These are phyloP conservation scores for Colossoma macropomum DNA, from an alignment of 2,113 vertebrate genomes.

Conservation along the genomic window DNA sequence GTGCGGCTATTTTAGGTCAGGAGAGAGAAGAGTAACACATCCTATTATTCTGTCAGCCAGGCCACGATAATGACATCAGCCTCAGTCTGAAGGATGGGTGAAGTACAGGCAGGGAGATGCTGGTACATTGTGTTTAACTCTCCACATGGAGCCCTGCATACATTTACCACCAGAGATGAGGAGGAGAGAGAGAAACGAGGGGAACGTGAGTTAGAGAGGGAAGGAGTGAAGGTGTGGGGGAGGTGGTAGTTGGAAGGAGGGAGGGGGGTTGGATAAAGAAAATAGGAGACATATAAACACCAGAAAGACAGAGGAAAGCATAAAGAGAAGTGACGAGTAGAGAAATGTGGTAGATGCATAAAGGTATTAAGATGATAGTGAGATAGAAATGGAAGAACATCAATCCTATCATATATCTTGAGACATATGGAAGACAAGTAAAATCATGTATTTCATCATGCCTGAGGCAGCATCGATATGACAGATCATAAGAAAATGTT, in stretches of 20 bases:
- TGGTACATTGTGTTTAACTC: constrained; percentile 22
- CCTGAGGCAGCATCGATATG: not conserved
- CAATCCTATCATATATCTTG: not conserved
- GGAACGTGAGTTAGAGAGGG: not conserved
- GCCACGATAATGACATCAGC: constrained; percentile 19
- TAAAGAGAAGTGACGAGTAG: not conserved
- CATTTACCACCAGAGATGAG: not conserved
- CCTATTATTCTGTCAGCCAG: constrained; percentile 4
- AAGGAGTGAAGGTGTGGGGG: not conserved
- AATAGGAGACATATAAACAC: not conserved
- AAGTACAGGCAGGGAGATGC: not conserved
- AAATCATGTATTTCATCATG: constrained; percentile 7
- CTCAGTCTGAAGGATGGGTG: constrained; percentile 20
- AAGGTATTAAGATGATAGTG: not conserved
- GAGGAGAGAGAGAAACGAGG: not conserved
- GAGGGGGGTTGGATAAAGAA: not conserved
- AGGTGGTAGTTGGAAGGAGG: too few species aligned
- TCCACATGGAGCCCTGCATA: constrained; percentile 5
- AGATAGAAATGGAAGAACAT: not conserved
- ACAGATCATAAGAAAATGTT: constrained; percentile 2
- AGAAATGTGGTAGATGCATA: not conserved
- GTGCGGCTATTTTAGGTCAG: constrained; percentile 63
- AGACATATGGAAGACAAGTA: not conserved
- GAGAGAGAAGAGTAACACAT: constrained; percentile 46
- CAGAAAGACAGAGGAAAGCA: not conserved